Evolutionary conservation across 1,140 invertebrate species (phyloP).

Genomic region (Cephus cinctus): DNA sequence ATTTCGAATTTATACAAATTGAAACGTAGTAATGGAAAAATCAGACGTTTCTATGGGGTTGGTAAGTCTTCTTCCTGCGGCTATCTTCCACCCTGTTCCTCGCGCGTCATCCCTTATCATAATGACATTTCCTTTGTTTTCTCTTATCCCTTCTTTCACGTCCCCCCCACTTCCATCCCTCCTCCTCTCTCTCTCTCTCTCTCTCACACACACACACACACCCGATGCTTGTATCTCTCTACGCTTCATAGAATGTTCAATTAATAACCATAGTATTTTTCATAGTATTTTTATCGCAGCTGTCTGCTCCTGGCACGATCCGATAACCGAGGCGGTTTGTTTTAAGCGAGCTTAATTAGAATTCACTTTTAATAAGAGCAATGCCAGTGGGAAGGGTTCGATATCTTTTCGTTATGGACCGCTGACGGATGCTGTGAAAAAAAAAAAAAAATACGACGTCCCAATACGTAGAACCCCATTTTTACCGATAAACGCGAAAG

Average conservation of each 20-base stretch:
- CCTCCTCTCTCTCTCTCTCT: too few relatives aligned
- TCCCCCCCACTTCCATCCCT: not conserved
- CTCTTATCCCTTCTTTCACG: conserved; percentile 1
- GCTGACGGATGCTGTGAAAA: not conserved
- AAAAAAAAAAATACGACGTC: not conserved
- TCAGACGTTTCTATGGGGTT: too few relatives aligned
- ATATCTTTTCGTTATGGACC: not conserved
- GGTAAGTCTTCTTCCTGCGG: not conserved
- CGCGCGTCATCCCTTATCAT: conserved; percentile 10
- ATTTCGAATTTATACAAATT: too few relatives aligned
- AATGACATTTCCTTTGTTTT: conserved; percentile 4
- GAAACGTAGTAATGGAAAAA: too few relatives aligned
- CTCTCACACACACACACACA: too few relatives aligned
- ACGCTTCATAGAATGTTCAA: too few relatives aligned
- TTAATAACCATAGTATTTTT: conserved; percentile 15
- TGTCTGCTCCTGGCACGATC: conserved; percentile 4
- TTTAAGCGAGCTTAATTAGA: not conserved
- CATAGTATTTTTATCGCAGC: conserved; percentile 16
- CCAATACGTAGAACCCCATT: not conserved
- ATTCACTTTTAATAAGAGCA: not conserved
- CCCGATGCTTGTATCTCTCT: too few relatives aligned
- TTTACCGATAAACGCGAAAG: not conserved
- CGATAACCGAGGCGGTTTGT: not conserved
- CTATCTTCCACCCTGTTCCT: conserved; percentile 2
- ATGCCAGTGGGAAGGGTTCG: too few relatives aligned